Percentiles rank a stretch among this genome's conserved stretches.
phyloP scores from a whole-genome alignment of 2,797 vertebrate species.

The Decapterus maruadsi region DNA sequence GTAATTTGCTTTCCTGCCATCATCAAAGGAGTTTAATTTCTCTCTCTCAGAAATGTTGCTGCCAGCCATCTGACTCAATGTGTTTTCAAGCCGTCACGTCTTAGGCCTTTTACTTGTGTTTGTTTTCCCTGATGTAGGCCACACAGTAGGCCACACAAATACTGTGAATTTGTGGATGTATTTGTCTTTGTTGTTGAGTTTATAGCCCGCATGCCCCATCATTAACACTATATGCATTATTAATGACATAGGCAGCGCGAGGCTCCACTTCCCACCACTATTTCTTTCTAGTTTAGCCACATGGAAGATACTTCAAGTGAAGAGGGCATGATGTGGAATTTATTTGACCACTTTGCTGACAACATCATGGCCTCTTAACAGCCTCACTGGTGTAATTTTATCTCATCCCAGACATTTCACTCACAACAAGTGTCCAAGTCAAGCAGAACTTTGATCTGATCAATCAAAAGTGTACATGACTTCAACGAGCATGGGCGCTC shows the following conservation, averaged over 20 bases:
- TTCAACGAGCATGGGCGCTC: background rate
- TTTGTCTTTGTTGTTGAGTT: slow-evolving; percentile 24
- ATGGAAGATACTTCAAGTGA: background rate
- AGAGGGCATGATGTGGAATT: background rate
- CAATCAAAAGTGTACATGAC: background rate
- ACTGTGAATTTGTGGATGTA: background rate
- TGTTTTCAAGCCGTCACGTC: slow-evolving; percentile 51
- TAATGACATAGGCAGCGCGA: background rate
- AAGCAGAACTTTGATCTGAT: slow-evolving; percentile 4
- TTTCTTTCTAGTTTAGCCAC: background rate
- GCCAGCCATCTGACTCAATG: slow-evolving; percentile 41
- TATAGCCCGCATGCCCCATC: background rate
- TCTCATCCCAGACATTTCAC: background rate
- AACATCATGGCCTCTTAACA: background rate
- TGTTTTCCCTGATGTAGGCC: slow-evolving; percentile 27
- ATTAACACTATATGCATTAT: slow-evolving; percentile 14
- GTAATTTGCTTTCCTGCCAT: slow-evolving; percentile 42
- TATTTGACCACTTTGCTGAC: background rate
- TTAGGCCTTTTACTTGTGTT: slow-evolving; percentile 25
- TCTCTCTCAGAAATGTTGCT: slow-evolving; percentile 30
- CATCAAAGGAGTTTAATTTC: slow-evolving; percentile 38
- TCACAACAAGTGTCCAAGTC: background rate
- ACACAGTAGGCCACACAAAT: slow-evolving; percentile 6
- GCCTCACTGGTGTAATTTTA: background rate
- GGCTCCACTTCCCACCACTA: background rate